Percentiles rank a stretch among this genome's conserved stretches.
Conservation (phyloP, 1,140 invertebrate species). For the Meloidogyne floridensis region DNA sequence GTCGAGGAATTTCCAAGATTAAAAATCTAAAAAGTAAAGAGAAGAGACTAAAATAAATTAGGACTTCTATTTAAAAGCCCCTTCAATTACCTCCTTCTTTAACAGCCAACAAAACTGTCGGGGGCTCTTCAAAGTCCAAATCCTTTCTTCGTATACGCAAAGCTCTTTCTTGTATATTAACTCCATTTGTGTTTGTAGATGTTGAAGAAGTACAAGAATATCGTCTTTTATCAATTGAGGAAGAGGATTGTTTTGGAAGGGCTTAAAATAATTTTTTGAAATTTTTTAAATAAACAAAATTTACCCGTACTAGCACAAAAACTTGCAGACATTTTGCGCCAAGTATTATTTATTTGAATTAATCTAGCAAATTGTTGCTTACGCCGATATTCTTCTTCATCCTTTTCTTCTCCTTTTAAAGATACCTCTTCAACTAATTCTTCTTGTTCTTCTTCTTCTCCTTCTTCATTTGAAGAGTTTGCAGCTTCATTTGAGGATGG, state of each 20-base stretch:
- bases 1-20: background rate
- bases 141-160: slow-evolving; percentile 43
- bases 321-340: slow-evolving; percentile 25
- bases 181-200: background rate
- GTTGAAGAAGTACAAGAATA: slow-evolving; percentile 6
- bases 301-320: background rate
- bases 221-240: slow-evolving; percentile 2
- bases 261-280: background rate
- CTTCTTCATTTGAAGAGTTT: slow-evolving; percentile 9
- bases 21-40: background rate
- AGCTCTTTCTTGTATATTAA: background rate
- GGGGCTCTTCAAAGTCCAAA: slow-evolving; percentile 47
- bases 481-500: background rate
- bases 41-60: too few species aligned
- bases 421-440: slow-evolving; percentile 32
- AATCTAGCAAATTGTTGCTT: slow-evolving; percentile 16
- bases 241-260: background rate
- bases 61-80: too few species aligned
- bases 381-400: slow-evolving; percentile 13
- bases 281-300: background rate
- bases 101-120: slow-evolving; percentile 39
- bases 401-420: background rate
- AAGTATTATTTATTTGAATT: slow-evolving; percentile 19
- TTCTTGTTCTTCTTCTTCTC: slow-evolving; percentile 46
- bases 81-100: slow-evolving; percentile 43